Percentiles rank a stretch among this genome's conserved stretches.
Conservation (phyloP, 30 jellyfish, hydroid and myxozoan genomes). For the Hydractinia symbiolongicarpus region DNA sequence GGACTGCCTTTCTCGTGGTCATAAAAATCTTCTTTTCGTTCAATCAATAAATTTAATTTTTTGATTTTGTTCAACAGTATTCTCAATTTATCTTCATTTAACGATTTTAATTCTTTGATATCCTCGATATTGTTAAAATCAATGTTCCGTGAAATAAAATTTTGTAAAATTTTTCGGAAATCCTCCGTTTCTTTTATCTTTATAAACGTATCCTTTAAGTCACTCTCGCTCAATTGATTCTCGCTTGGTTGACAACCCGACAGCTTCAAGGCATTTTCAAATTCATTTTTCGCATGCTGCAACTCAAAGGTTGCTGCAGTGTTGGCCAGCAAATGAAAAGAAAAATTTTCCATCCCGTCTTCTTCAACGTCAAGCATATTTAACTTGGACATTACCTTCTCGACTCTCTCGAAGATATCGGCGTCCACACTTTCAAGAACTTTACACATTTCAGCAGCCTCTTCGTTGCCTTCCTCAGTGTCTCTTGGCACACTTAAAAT, state of each 20-base stretch:
- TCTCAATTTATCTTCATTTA: slow-evolving; percentile 47
- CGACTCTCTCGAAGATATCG: slow-evolving; percentile 1
- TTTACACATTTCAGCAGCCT: slow-evolving; percentile 8
- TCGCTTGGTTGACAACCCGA: background rate
- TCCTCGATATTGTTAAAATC: slow-evolving; percentile 23
- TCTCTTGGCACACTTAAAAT: background rate
- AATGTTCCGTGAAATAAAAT: slow-evolving; percentile 16
- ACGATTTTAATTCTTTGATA: slow-evolving; percentile 14
- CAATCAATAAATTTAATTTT: slow-evolving; percentile 10
- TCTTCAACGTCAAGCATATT: background rate
- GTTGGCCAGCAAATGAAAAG: background rate
- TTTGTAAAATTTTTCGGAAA: background rate
- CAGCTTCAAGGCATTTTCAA: background rate
- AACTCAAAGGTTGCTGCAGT: background rate
- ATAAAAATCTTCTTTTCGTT: background rate
- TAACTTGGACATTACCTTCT: slow-evolving; percentile 11
- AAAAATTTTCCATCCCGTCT: background rate
- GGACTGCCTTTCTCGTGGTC: background rate
- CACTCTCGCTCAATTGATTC: background rate
- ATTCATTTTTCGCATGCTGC: background rate
- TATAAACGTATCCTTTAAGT: background rate
- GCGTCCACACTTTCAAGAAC: slow-evolving; percentile 18
- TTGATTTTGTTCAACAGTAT: slow-evolving; percentile 22
- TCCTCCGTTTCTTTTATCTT: slow-evolving; percentile 18
- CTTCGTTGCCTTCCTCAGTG: background rate